Evolutionary conservation across 2,113 vertebrate species (phyloP).

Genomic region (Raja brachyura): DNA sequence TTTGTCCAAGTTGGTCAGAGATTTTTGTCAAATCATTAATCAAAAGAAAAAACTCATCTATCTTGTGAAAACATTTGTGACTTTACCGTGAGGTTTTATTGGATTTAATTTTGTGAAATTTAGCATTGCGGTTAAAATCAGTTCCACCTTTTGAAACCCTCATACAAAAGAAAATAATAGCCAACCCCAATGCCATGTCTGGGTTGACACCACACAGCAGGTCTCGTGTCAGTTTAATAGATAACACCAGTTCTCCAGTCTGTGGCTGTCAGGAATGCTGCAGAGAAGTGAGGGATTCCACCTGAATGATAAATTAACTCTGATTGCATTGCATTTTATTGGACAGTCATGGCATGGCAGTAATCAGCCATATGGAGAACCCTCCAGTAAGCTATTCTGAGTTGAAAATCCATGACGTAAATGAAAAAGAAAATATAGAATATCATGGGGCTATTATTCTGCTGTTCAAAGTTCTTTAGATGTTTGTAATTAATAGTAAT

Average conservation of each 20-base stretch:
- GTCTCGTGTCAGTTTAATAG: background rate
- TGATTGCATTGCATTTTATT: background rate
- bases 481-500: too few relatives aligned
- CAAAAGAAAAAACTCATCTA: background rate
- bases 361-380: background rate
- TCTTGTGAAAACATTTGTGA: too few relatives aligned
- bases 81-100: background rate
- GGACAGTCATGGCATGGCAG: background rate
- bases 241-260: too few relatives aligned
- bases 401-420: background rate
- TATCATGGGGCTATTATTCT: background rate
- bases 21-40: background rate
- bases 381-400: background rate
- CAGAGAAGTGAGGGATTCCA: background rate
- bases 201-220: background rate
- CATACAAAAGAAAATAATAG: background rate
- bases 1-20: background rate
- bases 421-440: background rate
- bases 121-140: background rate
- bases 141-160: background rate
- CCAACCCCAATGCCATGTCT: background rate
- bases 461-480: too few relatives aligned
- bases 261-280: background rate
- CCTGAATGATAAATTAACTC: background rate
- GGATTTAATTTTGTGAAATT: constrained; percentile 6